These are phyloP conservation scores for Astreopora myriophthalma DNA, from an alignment of 64 coral and sea anemone genomes.

Conservation along the genomic window DNA sequence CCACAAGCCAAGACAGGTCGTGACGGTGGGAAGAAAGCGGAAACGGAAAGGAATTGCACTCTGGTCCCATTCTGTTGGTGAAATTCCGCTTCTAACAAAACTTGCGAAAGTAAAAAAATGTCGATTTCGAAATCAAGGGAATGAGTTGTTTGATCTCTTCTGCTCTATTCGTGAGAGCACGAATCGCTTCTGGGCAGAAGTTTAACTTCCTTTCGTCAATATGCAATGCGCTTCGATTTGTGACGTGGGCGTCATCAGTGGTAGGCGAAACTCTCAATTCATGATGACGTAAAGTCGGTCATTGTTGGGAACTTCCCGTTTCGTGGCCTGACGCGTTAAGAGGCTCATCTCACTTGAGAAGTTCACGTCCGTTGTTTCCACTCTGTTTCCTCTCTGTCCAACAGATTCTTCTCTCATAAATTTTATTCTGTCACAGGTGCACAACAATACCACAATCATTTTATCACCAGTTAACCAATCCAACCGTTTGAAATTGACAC, in stretches of 20 bases:
- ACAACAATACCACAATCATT: constrained; percentile 49
- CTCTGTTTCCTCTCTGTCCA: not conserved
- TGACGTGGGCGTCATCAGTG: not conserved
- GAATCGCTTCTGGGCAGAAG: not conserved
- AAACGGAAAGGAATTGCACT: not conserved
- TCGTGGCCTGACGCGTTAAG: not conserved
- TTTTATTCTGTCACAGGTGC: constrained; percentile 1
- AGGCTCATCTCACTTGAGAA: not conserved
- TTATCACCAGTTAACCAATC: constrained; percentile 68
- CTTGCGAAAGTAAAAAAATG: not conserved
- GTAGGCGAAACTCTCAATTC: not conserved
- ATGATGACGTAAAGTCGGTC: not conserved
- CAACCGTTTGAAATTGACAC: constrained; percentile 27
- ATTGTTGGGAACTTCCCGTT: not conserved
- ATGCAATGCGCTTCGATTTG: not conserved
- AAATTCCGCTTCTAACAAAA: not conserved
- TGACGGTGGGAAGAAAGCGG: not conserved
- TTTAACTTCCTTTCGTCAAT: not conserved
- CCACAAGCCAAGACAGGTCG: too few species aligned
- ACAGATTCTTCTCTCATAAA: not conserved
- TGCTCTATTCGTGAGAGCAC: not conserved
- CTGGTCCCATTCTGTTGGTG: not conserved
- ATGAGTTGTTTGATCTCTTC: not conserved
- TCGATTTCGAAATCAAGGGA: not conserved
- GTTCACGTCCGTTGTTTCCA: not conserved